Evolutionary conservation across 23 tunicate genomes (phyloP).

Genomic region (Trididemnum miniatum): DNA sequence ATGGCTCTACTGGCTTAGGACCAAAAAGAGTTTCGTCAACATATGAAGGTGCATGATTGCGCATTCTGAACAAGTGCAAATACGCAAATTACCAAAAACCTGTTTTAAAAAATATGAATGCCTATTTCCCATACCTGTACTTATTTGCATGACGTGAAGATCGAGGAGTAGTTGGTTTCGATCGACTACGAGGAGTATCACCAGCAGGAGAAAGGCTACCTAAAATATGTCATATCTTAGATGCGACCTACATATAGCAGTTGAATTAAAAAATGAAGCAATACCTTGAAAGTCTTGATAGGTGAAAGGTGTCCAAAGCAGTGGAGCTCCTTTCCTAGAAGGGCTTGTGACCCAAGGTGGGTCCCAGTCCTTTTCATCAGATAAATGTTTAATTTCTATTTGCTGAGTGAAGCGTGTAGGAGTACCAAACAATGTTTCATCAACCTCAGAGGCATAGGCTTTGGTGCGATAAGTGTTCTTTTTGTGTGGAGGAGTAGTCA

Average conservation of each 20-base stretch:
- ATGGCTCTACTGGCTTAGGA: conserved; percentile 41
- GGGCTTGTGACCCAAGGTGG: conserved; percentile 96
- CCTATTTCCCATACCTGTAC: conserved; percentile 37
- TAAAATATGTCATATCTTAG: too few relatives aligned
- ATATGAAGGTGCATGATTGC: conserved; percentile 72
- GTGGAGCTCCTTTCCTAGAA: conserved; percentile 68
- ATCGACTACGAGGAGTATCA: conserved; percentile 11
- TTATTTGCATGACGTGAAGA: conserved; percentile 45
- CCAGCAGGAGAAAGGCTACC: background rate
- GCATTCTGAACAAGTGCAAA: conserved; percentile 26
- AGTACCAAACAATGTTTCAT: conserved; percentile 89
- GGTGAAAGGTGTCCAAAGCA: conserved; percentile 87
- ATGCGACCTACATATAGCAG: too few relatives aligned
- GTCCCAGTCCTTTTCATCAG: conserved; percentile 78
- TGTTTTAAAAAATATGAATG: background rate
- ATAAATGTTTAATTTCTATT: conserved; percentile 56
- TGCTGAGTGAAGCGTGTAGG: conserved; percentile 75
- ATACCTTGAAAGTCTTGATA: conserved; percentile 43
- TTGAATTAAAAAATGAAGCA: background rate
- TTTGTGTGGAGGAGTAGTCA: conserved; percentile 32
- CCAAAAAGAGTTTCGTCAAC: conserved; percentile 92
- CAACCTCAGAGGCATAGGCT: conserved; percentile 65
- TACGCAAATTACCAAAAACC: background rate
- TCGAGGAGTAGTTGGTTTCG: conserved; percentile 64
- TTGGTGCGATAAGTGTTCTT: conserved; percentile 68